phyloP scores from a whole-genome alignment of 2,888 invertebrate genomes.

The Lycaena phlaeas region DNA sequence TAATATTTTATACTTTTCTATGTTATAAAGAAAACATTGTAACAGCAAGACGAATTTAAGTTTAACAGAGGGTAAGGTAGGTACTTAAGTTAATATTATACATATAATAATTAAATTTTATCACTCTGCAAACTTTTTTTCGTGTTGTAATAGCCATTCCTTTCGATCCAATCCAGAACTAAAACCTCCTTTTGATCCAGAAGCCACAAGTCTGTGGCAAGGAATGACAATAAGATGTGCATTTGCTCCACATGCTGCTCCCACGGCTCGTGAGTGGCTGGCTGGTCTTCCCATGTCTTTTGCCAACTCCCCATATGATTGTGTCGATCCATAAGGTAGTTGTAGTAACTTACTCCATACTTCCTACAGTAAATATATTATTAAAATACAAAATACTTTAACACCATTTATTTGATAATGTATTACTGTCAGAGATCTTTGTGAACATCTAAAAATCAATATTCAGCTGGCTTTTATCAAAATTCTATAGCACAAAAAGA shows the following conservation, averaged over 20 bases:
- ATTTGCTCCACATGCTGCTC: conserved; percentile 57
- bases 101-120: no score
- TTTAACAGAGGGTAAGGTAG: no score
- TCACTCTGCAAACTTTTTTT: conserved; percentile 36
- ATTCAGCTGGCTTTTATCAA: no score
- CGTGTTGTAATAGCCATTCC: conserved; percentile 63
- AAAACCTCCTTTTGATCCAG: conserved; percentile 57
- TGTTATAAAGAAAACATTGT: no score
- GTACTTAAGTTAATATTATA: no score
- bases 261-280: conserved; percentile 50
- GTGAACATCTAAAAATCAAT: no score
- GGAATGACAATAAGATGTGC: conserved; percentile 47
- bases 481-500: conserved; percentile 18
- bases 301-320: conserved; percentile 51
- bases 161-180: conserved; percentile 67
- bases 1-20: no score
- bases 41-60: no score
- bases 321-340: conserved; percentile 48
- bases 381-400: no score
- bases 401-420: no score
- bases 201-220: conserved; percentile 52
- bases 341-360: conserved; percentile 50
- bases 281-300: conserved; percentile 40
- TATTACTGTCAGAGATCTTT: no score
- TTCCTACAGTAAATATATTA: no score